Conservation (phyloP, 1,140 invertebrate species). For the Tetramorium simillimum region DNA sequence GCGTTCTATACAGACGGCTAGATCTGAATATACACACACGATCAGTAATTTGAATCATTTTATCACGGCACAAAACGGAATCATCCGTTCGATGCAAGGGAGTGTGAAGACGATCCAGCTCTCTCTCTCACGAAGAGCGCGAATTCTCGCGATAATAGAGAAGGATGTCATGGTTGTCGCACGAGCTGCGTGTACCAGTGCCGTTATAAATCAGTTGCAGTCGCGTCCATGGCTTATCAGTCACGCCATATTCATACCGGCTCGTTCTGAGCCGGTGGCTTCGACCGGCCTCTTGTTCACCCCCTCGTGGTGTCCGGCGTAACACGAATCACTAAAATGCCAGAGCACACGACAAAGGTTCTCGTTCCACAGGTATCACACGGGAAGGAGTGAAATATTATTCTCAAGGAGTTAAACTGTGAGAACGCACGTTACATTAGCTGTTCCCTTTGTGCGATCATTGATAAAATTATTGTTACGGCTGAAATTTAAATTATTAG, state of each 20-base stretch:
- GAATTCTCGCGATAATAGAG: conserved; percentile 62
- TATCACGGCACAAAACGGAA: not conserved
- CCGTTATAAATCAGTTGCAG: conserved; percentile 67
- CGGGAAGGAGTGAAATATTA: conserved; percentile 6
- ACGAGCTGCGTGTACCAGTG: conserved; percentile 45
- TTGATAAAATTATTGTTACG: not conserved
- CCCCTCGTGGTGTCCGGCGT: conserved; percentile 12
- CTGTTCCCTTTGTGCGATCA: not conserved
- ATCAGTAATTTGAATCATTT: not conserved
- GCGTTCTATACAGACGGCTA: not conserved
- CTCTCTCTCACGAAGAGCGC: conserved; percentile 3
- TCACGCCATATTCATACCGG: conserved; percentile 73
- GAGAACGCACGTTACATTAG: not conserved
- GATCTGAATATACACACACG: not conserved
- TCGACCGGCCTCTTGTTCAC: conserved; percentile 42
- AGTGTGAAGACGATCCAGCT: not conserved
- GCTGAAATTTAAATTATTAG: not conserved
- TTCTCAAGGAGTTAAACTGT: not conserved
- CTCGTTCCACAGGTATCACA: not conserved
- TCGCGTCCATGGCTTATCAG: conserved; percentile 69
- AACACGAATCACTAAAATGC: conserved; percentile 35
- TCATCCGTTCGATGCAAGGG: not conserved
- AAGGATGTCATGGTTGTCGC: conserved; percentile 44
- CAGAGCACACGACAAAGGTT: not conserved
- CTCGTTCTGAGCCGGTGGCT: conserved; percentile 59